Evolutionary conservation across 2,888 invertebrate genomes (phyloP).

Genomic region (Carabus problematicus): DNA sequence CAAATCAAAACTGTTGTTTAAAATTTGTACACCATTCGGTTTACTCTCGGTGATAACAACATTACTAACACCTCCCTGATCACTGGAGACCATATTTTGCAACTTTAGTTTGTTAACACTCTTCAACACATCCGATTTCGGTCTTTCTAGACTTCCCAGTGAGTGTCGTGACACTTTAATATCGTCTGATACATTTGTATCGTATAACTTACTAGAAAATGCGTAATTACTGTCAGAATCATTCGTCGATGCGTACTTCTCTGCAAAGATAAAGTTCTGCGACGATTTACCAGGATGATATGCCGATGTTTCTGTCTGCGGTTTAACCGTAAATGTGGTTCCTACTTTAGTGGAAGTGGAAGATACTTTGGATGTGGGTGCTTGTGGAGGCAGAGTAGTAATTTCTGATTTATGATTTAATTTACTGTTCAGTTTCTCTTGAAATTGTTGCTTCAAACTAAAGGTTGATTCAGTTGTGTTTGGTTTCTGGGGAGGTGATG

Average conservation of each 20-base stretch:
- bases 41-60: conserved; percentile 48
- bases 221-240: conserved; percentile 48
- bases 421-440: conserved; percentile 39
- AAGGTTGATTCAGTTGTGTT: conserved; percentile 22
- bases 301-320: conserved; percentile 22
- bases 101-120: conserved; percentile 49
- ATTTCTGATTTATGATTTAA: conserved; percentile 17
- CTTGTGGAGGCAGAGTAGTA: background rate
- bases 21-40: conserved; percentile 53
- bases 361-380: conserved; percentile 3
- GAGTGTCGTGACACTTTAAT: conserved; percentile 69
- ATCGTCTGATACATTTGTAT: conserved; percentile 70
- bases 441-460: conserved; percentile 36
- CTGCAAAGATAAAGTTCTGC: conserved; percentile 53
- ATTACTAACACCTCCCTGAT: conserved; percentile 44
- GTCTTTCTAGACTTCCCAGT: conserved; percentile 68
- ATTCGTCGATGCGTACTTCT: conserved; percentile 49
- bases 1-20: too few species aligned
- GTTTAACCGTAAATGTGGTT: conserved; percentile 22
- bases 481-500: conserved; percentile 26
- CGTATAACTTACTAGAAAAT: conserved; percentile 54
- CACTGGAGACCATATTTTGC: conserved; percentile 43
- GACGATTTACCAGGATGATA: conserved; percentile 47
- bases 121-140: conserved; percentile 69
- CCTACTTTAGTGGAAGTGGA: background rate